Percentiles rank a stretch among this genome's conserved stretches.
Evolutionary conservation across 2,888 invertebrate species (phyloP).

Genomic region (Tachina grossa): DNA sequence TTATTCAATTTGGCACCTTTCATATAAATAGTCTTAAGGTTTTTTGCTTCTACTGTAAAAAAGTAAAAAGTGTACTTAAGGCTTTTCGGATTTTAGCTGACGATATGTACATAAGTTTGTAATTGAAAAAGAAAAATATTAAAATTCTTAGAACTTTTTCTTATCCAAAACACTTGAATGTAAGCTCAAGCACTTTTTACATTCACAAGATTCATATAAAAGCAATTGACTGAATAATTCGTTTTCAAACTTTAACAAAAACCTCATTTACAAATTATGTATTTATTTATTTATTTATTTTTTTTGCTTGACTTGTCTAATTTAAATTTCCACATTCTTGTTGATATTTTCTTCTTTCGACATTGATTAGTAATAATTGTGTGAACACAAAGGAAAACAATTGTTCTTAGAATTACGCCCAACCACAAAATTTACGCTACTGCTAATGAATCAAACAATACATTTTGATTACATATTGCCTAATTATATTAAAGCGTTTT

Average conservation of each 20-base stretch:
- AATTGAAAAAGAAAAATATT: no score
- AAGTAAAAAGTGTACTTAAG: no score
- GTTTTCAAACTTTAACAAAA: slow-evolving; percentile 2
- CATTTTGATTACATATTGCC: background rate
- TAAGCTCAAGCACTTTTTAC: background rate
- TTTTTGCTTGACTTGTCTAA: background rate
- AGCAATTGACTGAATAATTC: background rate
- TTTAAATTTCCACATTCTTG: background rate
- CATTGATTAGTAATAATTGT: background rate
- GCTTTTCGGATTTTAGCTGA: no score
- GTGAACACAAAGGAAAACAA: background rate
- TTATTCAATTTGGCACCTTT: no score
- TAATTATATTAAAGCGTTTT: background rate
- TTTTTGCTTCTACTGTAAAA: no score
- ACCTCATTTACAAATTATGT: background rate
- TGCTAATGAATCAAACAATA: background rate
- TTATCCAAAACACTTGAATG: background rate
- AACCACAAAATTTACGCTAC: background rate
- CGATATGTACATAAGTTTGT: no score
- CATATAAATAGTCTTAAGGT: no score
- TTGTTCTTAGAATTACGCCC: background rate
- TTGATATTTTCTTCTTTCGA: background rate
- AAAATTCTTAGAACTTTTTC: background rate
- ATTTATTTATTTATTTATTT: no score
- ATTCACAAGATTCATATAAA: background rate